Conservation (phyloP, 2,113 vertebrate species). For the Melanerpes aurifrons region DNA sequence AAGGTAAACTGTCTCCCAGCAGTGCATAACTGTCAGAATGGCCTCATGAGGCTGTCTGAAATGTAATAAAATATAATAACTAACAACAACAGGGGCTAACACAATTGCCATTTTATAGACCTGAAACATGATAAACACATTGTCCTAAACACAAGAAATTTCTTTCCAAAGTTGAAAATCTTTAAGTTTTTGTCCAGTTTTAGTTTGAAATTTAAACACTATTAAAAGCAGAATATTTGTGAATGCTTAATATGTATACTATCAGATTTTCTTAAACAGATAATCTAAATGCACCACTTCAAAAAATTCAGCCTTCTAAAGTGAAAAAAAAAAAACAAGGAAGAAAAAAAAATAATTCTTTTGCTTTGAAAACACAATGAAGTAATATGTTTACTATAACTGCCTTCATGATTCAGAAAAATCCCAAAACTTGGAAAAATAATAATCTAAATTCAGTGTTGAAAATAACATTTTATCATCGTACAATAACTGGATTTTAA, state of each 20-base stretch:
- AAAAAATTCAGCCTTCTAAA: not conserved
- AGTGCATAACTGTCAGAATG: not conserved
- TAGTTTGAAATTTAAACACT: not conserved
- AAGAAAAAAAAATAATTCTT: not conserved
- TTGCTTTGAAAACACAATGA: not conserved
- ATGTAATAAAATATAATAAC: conserved; percentile 33
- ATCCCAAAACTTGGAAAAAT: not conserved
- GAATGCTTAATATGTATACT: not conserved
- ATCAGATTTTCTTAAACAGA: not conserved
- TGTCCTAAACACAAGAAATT: not conserved
- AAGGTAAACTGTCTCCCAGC: not conserved
- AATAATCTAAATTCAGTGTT: conserved; percentile 18
- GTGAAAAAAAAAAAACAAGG: not conserved
- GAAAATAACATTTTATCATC: conserved; percentile 19
- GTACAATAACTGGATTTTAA: conserved; percentile 1
- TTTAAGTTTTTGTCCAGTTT: not conserved
- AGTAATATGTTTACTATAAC: not conserved
- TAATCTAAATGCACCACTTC: not conserved
- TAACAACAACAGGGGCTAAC: not conserved
- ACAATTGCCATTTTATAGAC: conserved; percentile 10
- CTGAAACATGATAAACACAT: not conserved
- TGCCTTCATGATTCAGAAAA: not conserved
- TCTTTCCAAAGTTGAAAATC: not conserved
- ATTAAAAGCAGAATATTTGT: not conserved
- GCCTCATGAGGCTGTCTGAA: not conserved